Evolutionary conservation across 2,797 vertebrate species (phyloP).

Genomic region (Lacerta viridis): DNA sequence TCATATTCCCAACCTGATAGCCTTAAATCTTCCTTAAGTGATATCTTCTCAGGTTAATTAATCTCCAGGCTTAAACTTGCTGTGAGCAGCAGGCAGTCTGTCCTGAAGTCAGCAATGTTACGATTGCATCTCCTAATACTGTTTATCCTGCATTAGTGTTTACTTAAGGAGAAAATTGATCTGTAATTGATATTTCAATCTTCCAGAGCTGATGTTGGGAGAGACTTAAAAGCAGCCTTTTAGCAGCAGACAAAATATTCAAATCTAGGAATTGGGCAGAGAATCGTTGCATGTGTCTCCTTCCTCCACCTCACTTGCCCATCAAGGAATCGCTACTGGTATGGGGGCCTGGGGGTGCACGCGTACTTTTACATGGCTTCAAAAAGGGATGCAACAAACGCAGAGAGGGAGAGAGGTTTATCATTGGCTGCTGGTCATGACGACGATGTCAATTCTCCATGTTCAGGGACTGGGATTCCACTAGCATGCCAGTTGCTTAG

Average conservation of each 20-base stretch:
- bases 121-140: constrained; percentile 77
- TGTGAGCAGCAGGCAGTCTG: constrained; percentile 84
- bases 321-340: not conserved
- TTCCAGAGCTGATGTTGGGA: constrained; percentile 75
- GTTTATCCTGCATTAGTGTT: constrained; percentile 80
- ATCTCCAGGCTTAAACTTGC: constrained; percentile 85
- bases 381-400: not conserved
- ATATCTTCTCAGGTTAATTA: constrained; percentile 85
- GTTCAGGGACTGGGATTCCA: not conserved
- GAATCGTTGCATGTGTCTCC: not conserved
- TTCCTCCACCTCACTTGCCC: too few relatives aligned
- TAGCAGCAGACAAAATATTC: constrained; percentile 64
- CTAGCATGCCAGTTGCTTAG: not conserved
- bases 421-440: not conserved
- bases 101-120: constrained; percentile 82
- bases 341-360: not conserved
- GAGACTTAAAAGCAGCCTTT: constrained; percentile 67
- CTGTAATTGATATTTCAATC: constrained; percentile 80
- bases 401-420: not conserved
- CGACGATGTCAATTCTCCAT: too few relatives aligned
- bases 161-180: constrained; percentile 80
- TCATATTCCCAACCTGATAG: constrained; percentile 74
- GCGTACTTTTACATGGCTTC: not conserved
- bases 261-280: constrained; percentile 49
- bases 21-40: constrained; percentile 83